Base-by-base conservation (phyloP, 2,797 vertebrate species). In the Phaenicophaeus curvirostris region DNA sequence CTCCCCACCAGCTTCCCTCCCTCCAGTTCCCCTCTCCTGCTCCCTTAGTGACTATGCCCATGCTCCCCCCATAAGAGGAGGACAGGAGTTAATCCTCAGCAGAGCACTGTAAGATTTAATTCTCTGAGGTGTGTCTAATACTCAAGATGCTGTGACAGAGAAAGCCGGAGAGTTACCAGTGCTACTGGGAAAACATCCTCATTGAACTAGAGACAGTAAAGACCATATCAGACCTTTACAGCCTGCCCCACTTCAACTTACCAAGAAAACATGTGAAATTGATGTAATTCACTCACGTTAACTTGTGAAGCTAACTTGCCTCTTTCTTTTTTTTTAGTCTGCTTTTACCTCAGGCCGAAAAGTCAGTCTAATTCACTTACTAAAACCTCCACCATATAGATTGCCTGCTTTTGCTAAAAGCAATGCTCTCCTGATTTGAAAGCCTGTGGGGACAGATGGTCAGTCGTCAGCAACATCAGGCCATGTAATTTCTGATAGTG, bases 401-500 rank as follows among this genome's bases (percentile, higher is more conserved):
- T 68, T 51, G 59, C 42, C 53, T 67, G 53, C 2, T 54, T 46
- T 89, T n/a, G 53, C 53, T 50, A 93, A 81, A 73, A 93, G 86
- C 16, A 3, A 62, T 92, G 72, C 25, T 84, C 18, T 77, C 62
- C 85, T 93, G 79, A 87, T 94, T 58, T 92, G 90, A 95, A 96
- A 96, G 87, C 85, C 85, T 19, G 1, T 33, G 65, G 84, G 85
- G 79, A 92, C 92, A 97, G 94, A 95, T 96, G 90, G 90, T 8
- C 17, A 3, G 50, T 82, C 1, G 0, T 51, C 50, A 75, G 78
- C 30, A 93, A 91, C 86, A 90, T 78, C 91, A 92, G 93, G 74
- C 87, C 9, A 1, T 42, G 74, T 55, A 85, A 58, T 96, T 95
- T 89, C 67, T 85, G 75, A 89, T n/a, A 94, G 93, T 92, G 92